These are phyloP conservation scores for Amazona finschi DNA, from an alignment of 2,797 vertebrate genomes.

Conservation along the genomic window DNA sequence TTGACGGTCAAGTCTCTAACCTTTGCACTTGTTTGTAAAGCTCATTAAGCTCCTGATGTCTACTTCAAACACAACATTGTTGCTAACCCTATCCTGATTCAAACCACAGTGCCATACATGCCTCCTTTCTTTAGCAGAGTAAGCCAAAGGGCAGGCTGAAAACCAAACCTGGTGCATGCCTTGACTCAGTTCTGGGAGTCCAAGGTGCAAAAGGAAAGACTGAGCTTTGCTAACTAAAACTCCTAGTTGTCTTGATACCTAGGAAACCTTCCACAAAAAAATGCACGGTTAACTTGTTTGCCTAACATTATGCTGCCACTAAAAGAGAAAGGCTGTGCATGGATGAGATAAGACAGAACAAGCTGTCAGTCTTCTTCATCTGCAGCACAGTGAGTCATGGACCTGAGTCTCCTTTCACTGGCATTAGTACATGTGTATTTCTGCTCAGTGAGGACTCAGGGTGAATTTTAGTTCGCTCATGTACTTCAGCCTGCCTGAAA, in stretches of 20 bases:
- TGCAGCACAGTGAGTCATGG: neutral
- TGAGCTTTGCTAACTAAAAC: neutral
- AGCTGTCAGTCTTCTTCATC: neutral
- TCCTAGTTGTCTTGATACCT: neutral
- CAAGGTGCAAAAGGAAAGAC: neutral
- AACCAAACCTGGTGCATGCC: neutral
- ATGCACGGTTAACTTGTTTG: neutral
- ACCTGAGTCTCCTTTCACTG: neutral
- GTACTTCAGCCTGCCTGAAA: neutral
- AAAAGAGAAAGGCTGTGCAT: neutral
- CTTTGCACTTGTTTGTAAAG: neutral
- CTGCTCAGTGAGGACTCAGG: neutral
- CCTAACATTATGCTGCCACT: neutral
- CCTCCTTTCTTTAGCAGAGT: neutral
- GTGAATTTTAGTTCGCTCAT: neutral
- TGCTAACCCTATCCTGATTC: neutral
- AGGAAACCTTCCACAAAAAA: neutral
- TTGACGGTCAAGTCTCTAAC: neutral
- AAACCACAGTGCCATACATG: neutral
- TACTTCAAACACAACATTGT: neutral
- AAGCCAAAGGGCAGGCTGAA: neutral
- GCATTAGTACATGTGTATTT: neutral
- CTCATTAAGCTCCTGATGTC: neutral
- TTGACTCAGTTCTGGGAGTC: neutral
- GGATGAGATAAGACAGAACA: accelerated